phyloP scores from a whole-genome alignment of 2,888 invertebrate genomes.

The Epinotia nisella region DNA sequence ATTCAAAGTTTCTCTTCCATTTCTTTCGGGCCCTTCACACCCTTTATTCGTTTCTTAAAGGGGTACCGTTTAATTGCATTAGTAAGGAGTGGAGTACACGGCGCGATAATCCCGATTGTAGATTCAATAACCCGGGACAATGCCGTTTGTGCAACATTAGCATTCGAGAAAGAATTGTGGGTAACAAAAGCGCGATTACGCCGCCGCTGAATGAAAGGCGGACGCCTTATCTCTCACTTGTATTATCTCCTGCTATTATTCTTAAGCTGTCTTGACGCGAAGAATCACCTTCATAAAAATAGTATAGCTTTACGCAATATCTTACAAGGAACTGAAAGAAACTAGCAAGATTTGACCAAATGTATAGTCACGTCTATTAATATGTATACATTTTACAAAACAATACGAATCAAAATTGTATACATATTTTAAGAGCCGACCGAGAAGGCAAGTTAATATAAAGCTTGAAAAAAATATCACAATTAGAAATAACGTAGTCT shows the following conservation, averaged over 20 bases:
- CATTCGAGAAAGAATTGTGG: slow-evolving; percentile 51
- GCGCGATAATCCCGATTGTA: slow-evolving; percentile 66
- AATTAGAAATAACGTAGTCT: too few species aligned
- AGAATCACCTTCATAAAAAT: neutral
- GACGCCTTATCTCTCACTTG: slow-evolving; percentile 23
- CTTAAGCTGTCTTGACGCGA: slow-evolving; percentile 23
- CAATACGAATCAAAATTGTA: too few species aligned
- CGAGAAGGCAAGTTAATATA: too few species aligned
- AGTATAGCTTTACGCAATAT: too few species aligned
- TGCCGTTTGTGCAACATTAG: slow-evolving; percentile 63
- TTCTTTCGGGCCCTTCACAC: slow-evolving; percentile 25
- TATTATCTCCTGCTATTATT: slow-evolving; percentile 33
- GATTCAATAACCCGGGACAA: slow-evolving; percentile 71
- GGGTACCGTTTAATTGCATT: slow-evolving; percentile 40
- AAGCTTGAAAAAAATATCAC: neutral
- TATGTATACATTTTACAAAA: too few species aligned
- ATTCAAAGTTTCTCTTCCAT: slow-evolving; percentile 37
- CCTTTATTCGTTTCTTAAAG: slow-evolving; percentile 40
- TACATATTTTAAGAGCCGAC: too few species aligned
- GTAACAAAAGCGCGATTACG: slow-evolving; percentile 27
- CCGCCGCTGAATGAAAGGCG: slow-evolving; percentile 1
- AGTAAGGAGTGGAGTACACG: slow-evolving; percentile 45
- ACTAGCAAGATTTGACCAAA: neutral
- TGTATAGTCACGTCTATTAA: neutral
- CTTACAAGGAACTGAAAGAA: neutral